Conservation (phyloP, 2,113 vertebrate species). For the Lanius collurio region DNA sequence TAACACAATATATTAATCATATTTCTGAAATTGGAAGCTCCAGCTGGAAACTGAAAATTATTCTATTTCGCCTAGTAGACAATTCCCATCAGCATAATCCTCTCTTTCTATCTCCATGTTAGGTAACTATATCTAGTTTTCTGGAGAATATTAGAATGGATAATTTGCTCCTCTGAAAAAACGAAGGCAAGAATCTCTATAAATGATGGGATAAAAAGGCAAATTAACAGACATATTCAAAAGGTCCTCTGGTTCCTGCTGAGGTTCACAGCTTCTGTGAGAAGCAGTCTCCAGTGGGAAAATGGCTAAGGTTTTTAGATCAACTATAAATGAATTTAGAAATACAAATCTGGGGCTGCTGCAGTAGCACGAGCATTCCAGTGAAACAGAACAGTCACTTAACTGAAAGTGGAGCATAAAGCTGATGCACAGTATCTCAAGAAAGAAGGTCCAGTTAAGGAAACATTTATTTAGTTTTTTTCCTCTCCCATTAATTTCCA, state of each 20-base stretch:
- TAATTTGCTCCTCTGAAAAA: background rate
- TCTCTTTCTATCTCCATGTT: background rate
- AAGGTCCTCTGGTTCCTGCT: background rate
- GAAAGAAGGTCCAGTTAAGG: background rate
- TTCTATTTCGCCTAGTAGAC: rapidly evolving
- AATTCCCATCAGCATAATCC: background rate
- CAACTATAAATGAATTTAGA: background rate
- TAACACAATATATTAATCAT: background rate
- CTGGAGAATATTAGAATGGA: background rate
- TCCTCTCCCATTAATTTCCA: background rate
- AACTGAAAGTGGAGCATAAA: background rate
- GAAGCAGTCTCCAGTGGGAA: background rate
- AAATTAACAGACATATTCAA: background rate
- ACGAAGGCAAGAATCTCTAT: background rate
- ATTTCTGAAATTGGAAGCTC: background rate
- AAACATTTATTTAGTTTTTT: background rate
- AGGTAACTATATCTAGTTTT: background rate
- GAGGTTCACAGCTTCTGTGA: background rate
- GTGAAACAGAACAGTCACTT: background rate
- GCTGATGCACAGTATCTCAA: background rate
- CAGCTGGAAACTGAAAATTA: background rate
- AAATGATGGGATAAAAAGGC: background rate
- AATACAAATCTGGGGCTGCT: background rate
- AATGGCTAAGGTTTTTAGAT: rapidly evolving
- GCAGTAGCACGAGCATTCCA: background rate